Evolutionary conservation across 2,888 invertebrate genomes (phyloP).

Genomic region (Dicycla oo): DNA sequence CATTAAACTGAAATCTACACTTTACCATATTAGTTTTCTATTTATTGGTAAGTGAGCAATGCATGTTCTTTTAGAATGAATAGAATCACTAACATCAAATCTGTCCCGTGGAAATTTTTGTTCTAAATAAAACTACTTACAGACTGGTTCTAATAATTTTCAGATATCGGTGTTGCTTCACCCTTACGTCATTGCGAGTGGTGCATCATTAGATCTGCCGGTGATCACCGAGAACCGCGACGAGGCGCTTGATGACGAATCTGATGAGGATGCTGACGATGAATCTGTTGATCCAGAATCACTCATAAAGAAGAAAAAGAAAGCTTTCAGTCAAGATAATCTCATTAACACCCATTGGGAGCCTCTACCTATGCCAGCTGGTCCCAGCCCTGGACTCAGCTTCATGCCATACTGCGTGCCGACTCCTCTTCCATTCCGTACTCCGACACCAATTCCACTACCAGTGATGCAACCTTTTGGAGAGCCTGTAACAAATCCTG

Average conservation of each 20-base stretch:
- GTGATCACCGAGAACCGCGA: conserved; percentile 80
- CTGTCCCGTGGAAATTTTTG: not conserved
- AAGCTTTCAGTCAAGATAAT: conserved; percentile 77
- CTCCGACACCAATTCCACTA: conserved; percentile 42
- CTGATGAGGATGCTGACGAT: conserved; percentile 51
- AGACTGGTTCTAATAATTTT: conserved; percentile 11
- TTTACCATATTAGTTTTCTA: not conserved
- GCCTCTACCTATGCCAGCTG: conserved; percentile 28
- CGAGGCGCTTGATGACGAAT: conserved; percentile 71
- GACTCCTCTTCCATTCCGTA: conserved; percentile 69
- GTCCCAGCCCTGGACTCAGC: conserved; percentile 39
- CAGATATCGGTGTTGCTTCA: conserved; percentile 85
- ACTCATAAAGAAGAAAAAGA: conserved; percentile 64
- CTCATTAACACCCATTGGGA: conserved; percentile 62
- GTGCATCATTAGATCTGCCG: conserved; percentile 82
- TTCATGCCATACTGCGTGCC: conserved; percentile 54
- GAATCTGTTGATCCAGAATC: conserved; percentile 44
- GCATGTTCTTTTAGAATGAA: not conserved
- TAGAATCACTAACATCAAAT: not conserved
- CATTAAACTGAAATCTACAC: not conserved
- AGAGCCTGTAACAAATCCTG: conserved; percentile 16
- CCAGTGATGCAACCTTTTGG: conserved; percentile 34
- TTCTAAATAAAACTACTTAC: not conserved
- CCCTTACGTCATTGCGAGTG: conserved; percentile 78
- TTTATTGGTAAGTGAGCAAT: not conserved